Evolutionary conservation across 1,140 invertebrate genomes (phyloP), one percentile per base, ranked within the genome.

Genomic region (Meteorus sp.): DNA sequence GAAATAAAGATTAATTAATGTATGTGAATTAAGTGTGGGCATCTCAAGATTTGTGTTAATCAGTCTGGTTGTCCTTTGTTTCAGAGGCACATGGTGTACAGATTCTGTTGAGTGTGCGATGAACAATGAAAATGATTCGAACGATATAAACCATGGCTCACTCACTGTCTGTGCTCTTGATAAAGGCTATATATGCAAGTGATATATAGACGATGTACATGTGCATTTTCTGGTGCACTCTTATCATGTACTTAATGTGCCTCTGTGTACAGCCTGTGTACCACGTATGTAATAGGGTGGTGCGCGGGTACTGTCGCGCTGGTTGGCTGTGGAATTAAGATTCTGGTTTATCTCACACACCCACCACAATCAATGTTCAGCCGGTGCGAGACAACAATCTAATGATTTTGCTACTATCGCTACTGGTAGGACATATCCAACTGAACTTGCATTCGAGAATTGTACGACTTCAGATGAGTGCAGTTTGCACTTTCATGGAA

Each of bases 71-170:
- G 78, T 83, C 77, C 76, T 83, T 82, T 84, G 83, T 89, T 88
- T 88, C 86, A 89, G 87, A 89, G 86, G 87, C 87, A 89, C 86
- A 87, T 87, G 85, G 68, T 76, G 74, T 74, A 79, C 77, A 75
- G 75, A 75, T 72, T 72, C 66, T 70, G 70, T 76, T 79, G 76
- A 78, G 77, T 79, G 77, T 73, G 75, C 77, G 72, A 77, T 79
- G 77, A 77, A 62, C 65, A 52, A 45, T 31, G 22, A 29, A 45
- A 45, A 19, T 15, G 72, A 66, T 6, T 33, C 7, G 29, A 23
- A 48, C 44, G 22, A 47, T 19, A 35, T 35, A 59, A 63, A 68
- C 68, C 72, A 76, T 79, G 69, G 75, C 75, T 76, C 75, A 79
- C 77, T 79, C 74, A 77, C 68, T 75, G 69, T 76, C 76, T 76